phyloP scores from a whole-genome alignment of 2,113 vertebrate species.

The Oryzias melastigma region DNA sequence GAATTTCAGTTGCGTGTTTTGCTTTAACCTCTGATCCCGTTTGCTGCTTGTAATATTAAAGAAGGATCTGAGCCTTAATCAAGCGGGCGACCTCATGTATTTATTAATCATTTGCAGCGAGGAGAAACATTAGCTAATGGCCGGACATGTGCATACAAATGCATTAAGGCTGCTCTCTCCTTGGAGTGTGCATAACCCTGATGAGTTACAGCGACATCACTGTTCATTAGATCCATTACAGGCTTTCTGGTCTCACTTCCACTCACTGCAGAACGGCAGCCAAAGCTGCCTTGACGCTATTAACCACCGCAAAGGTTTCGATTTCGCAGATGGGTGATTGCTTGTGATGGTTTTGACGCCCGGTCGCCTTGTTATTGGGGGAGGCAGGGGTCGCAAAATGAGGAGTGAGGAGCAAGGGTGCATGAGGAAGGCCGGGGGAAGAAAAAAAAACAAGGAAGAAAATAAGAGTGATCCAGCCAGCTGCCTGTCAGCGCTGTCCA shows the following conservation, averaged over 20 bases:
- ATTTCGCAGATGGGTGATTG: conserved; percentile 63
- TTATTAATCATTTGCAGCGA: conserved; percentile 8
- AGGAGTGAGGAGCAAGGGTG: conserved; percentile 30
- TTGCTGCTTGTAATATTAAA: conserved; percentile 9
- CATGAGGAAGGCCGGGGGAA: conserved; percentile 4
- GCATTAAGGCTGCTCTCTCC: conserved; percentile 4
- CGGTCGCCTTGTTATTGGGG: conserved; percentile 35
- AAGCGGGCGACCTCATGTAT: conserved; percentile 10
- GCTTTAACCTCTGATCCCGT: background rate
- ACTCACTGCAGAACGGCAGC: conserved; percentile 19
- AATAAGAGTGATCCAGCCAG: conserved; percentile 66
- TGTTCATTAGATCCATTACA: conserved; percentile 62
- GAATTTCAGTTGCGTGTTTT: too few species aligned
- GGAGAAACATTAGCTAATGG: conserved; percentile 38
- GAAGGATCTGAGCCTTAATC: conserved; percentile 2
- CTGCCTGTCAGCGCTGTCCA: conserved; percentile 70
- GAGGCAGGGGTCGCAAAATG: conserved; percentile 11
- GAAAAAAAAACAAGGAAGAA: conserved; percentile 26
- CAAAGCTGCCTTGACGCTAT: conserved; percentile 20
- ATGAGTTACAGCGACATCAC: conserved; percentile 16
- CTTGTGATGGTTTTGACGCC: conserved; percentile 65
- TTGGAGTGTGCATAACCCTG: conserved; percentile 11
- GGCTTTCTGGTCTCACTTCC: conserved; percentile 30
- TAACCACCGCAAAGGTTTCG: conserved; percentile 60
- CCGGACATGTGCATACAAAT: conserved; percentile 45